phyloP scores from a whole-genome alignment of 1,140 invertebrate genomes.

The Potamilus streckersoni region DNA sequence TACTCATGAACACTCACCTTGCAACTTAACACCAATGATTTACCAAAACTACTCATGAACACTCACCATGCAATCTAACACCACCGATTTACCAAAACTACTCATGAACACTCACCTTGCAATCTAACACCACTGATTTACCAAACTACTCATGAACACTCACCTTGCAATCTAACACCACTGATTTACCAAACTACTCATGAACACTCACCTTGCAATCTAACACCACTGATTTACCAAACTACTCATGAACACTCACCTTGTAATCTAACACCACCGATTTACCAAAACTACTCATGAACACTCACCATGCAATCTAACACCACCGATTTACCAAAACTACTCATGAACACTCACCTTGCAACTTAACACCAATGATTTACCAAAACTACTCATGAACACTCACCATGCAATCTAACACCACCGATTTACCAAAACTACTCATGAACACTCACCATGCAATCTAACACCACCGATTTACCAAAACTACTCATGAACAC shows the following conservation, averaged over 20 bases:
- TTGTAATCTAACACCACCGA: conserved; percentile 85
- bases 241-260: conserved; percentile 80
- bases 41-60: conserved; percentile 79
- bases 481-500: conserved; percentile 74
- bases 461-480: conserved; percentile 92
- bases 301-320: conserved; percentile 68
- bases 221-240: conserved; percentile 95
- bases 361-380: conserved; percentile 85
- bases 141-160: conserved; percentile 71
- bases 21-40: conserved; percentile 87
- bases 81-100: conserved; percentile 98
- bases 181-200: conserved; percentile 90
- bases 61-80: conserved; percentile 68
- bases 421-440: conserved; percentile 95
- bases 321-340: conserved; percentile 95
- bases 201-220: conserved; percentile 1
- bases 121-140: conserved; percentile 92
- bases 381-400: conserved; percentile 94
- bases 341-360: conserved; percentile 41
- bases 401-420: conserved; percentile 70
- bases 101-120: conserved; percentile 74
- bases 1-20: conserved; percentile 2
- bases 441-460: conserved; percentile 10
- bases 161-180: conserved; percentile 76
- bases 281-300: conserved; percentile 80